Evolutionary conservation across 2,797 vertebrate species (phyloP).

Genomic region (Alcedo atthis): DNA sequence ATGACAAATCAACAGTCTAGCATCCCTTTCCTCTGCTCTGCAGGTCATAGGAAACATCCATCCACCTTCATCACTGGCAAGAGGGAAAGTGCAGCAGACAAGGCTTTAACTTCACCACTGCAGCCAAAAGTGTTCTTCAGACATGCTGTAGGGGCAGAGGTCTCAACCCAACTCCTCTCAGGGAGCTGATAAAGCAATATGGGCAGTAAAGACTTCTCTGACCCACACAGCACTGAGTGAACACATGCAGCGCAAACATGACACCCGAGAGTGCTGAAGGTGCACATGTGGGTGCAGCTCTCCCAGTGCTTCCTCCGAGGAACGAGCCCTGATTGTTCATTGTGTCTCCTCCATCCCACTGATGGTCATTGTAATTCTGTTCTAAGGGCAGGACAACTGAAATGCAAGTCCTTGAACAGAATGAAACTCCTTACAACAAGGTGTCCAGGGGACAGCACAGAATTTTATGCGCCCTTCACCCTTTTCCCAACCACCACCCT

Average conservation of each 20-base stretch:
- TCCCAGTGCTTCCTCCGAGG: not conserved
- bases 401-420: not conserved
- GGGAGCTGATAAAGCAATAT: not conserved
- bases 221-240: not conserved
- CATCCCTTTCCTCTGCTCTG: not conserved
- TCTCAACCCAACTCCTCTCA: not conserved
- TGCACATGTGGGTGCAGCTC: accelerated
- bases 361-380: not conserved
- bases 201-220: not conserved
- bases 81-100: not conserved
- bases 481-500: not conserved
- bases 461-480: not conserved
- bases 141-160: not conserved
- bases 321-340: accelerated
- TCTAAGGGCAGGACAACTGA: not conserved
- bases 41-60: not conserved
- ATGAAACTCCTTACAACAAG: not conserved
- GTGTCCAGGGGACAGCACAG: not conserved
- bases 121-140: not conserved
- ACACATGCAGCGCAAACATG: not conserved
- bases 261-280: not conserved
- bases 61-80: not conserved
- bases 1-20: not conserved
- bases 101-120: not conserved
- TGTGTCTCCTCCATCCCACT: not conserved